Evolutionary conservation across 2,113 vertebrate genomes (phyloP).

Genomic region (Poeciliopsis turrubarensis): DNA sequence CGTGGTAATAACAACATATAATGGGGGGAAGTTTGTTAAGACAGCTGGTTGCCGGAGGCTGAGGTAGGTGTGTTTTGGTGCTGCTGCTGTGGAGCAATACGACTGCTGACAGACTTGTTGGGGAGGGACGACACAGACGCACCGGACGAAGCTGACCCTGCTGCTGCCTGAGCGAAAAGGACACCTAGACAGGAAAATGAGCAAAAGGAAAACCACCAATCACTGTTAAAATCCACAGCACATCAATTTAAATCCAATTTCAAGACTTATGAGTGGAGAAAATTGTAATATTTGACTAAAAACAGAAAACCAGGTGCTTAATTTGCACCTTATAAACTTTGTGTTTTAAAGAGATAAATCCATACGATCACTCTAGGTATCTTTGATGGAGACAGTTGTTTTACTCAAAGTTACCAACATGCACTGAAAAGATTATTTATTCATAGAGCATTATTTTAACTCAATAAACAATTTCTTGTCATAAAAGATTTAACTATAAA

Average conservation of each 20-base stretch:
- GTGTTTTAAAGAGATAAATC: not conserved
- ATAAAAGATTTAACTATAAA: too few relatives aligned
- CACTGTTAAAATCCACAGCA: not conserved
- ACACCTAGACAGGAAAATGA: constrained; percentile 81
- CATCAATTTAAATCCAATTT: not conserved
- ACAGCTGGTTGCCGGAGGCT: constrained; percentile 78
- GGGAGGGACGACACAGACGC: constrained; percentile 73
- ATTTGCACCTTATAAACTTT: not conserved
- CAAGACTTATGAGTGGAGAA: not conserved
- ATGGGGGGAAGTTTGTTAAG: constrained; percentile 74
- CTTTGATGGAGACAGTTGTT: not conserved
- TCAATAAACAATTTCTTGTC: too few relatives aligned
- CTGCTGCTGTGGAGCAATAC: constrained; percentile 62
- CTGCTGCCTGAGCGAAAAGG: constrained; percentile 90
- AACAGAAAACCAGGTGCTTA: not conserved
- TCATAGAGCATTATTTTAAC: too few relatives aligned
- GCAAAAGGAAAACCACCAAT: not conserved
- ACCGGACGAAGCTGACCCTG: constrained; percentile 79
- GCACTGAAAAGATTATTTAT: not conserved
- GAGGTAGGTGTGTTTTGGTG: constrained; percentile 82
- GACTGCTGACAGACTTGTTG: constrained; percentile 77
- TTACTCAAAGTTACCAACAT: not conserved
- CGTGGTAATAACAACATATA: constrained; percentile 55
- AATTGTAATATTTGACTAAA: not conserved
- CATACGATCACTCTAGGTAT: not conserved